phyloP scores from a whole-genome alignment of 2,113 vertebrate genomes.

The Tragelaphus scriptus region DNA sequence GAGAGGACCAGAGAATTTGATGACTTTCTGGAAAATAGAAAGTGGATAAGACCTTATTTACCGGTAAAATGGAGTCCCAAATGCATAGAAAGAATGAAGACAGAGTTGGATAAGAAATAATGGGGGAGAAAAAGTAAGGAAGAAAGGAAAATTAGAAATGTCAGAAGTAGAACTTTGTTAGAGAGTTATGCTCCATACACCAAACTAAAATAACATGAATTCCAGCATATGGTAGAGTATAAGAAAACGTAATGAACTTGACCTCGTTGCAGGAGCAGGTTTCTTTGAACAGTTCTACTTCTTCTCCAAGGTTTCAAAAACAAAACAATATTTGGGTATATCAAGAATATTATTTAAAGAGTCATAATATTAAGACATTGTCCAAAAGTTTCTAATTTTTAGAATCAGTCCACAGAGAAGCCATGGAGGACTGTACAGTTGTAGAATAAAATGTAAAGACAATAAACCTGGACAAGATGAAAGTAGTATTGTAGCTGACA shows the following conservation, averaged over 20 bases:
- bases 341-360: neutral
- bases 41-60: neutral
- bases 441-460: neutral
- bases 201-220: neutral
- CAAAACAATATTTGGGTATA: neutral
- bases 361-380: neutral
- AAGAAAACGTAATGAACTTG: neutral
- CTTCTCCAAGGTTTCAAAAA: neutral
- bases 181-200: neutral
- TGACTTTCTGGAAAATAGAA: conserved; percentile 3
- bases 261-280: neutral
- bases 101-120: neutral
- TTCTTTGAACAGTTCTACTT: neutral
- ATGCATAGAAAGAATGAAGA: neutral
- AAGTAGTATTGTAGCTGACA: neutral
- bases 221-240: neutral
- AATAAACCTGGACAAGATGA: neutral
- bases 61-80: neutral
- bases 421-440: neutral
- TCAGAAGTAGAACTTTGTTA: neutral
- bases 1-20: neutral
- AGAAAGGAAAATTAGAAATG: neutral
- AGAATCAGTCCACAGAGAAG: conserved; percentile 8
- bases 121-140: neutral
- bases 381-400: neutral